Evolutionary conservation across 2,888 invertebrate genomes (phyloP), one percentile per base, ranked within the genome.

Genomic region (Crepidodera aurea): DNA sequence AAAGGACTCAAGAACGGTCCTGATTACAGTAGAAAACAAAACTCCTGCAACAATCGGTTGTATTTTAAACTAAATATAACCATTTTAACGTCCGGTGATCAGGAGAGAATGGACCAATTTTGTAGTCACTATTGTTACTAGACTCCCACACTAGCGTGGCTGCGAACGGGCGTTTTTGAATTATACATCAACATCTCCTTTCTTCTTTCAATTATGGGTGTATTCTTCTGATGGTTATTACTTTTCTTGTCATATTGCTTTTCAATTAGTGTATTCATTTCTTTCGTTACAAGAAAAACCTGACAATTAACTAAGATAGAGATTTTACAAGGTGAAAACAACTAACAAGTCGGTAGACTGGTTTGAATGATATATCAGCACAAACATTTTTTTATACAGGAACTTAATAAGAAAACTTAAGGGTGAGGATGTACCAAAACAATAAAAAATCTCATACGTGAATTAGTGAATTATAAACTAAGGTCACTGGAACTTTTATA

Each of bases 1-100:
- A n/a, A n/a, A n/a, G n/a, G n/a, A n/a, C n/a, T 22, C 22, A 4
- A 6, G 8, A 15, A 40, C 16, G 3, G 13, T 15, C 15, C 10
- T 40, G 3, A 16, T 40, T 16, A 13, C n/a, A 27, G 29, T 22
- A n/a, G 32, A 22, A 42, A 27, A n/a, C n/a, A 37, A 37, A 39
- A 57, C 2, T 22, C 10, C 37, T 22, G 64, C 62, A 68, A 71
- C 70, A 67, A 71, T 69, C 60, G 66, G 65, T 63, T 65, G 67
- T 68, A 67, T 68, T 62, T 69, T 62, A 66, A 67, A 68, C 64
- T 64, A 67, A 68, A 68, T 65, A 65, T 65, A 63, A 68, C 51
- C 55, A 57, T 66, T 60, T 60, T 60, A 55, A 68, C 69, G 69
- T 69, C 71, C 71, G 71, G 71, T 68, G 64, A 68, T 68, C 65